Evolutionary conservation across 2,113 vertebrate genomes (phyloP).

Genomic region (Stercorarius parasiticus): DNA sequence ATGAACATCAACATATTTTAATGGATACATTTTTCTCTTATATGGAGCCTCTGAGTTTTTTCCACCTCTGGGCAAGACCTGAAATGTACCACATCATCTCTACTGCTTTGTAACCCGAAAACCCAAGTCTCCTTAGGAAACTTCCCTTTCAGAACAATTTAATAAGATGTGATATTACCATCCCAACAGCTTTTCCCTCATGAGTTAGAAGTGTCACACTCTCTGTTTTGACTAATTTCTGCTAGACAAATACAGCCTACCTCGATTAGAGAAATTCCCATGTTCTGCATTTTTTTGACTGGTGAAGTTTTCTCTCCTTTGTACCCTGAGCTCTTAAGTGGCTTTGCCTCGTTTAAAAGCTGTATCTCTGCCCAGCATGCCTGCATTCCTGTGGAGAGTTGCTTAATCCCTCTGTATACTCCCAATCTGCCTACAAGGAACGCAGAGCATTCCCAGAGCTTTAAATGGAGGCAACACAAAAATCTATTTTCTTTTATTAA

Average conservation of each 20-base stretch:
- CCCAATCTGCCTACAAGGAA: constrained; percentile 7
- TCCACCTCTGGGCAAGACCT: neutral
- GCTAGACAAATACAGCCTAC: neutral
- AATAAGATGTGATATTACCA: neutral
- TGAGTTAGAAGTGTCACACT: neutral
- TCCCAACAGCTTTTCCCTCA: neutral
- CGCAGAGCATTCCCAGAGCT: neutral
- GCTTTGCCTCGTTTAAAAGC: neutral
- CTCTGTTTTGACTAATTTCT: neutral
- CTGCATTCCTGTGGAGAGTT: constrained; percentile 38
- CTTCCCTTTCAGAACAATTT: neutral
- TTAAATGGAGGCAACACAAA: neutral
- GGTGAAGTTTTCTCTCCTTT: neutral
- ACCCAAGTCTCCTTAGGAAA: neutral
- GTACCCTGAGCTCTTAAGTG: neutral
- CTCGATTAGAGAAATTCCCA: neutral
- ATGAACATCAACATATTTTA: neutral
- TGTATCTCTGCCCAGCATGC: neutral
- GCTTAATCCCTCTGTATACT: constrained; percentile 36
- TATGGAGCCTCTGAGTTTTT: neutral
- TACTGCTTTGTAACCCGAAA: neutral
- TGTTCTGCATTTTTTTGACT: neutral
- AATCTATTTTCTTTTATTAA: neutral
- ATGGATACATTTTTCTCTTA: neutral
- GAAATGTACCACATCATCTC: neutral